These are phyloP conservation scores for Chitala chitala DNA, from an alignment of 2,113 vertebrate species.

Conservation along the genomic window DNA sequence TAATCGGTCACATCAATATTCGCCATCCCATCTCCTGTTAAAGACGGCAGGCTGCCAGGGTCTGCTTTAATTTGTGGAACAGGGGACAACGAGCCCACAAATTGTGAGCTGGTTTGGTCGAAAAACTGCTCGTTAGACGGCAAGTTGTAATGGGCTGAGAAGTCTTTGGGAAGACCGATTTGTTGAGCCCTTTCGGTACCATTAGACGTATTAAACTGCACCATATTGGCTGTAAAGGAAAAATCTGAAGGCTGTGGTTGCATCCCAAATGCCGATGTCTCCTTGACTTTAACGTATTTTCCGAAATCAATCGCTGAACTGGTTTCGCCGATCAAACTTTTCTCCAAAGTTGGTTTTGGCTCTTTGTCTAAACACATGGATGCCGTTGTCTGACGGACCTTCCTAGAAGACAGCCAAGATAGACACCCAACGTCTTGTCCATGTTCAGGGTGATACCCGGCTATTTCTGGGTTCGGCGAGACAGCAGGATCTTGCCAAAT, in stretches of 20 bases:
- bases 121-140: background rate
- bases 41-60: slow-evolving; percentile 31
- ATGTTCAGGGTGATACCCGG: slow-evolving; percentile 39
- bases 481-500: slow-evolving; percentile 39
- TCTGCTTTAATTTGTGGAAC: slow-evolving; percentile 38
- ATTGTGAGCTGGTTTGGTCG: slow-evolving; percentile 39
- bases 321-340: background rate
- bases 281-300: slow-evolving; percentile 60
- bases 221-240: slow-evolving; percentile 33
- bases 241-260: slow-evolving; percentile 39
- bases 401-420: slow-evolving; percentile 37
- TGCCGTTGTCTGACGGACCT: slow-evolving; percentile 33
- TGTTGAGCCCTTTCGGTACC: slow-evolving; percentile 38
- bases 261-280: slow-evolving; percentile 49
- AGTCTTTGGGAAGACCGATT: slow-evolving; percentile 33
- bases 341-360: slow-evolving; percentile 31
- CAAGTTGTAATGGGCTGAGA: background rate
- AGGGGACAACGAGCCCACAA: slow-evolving; percentile 31
- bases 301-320: slow-evolving; percentile 23
- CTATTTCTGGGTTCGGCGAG: slow-evolving; percentile 28
- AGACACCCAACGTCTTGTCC: slow-evolving; percentile 31
- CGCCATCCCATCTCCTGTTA: slow-evolving; percentile 31
- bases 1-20: slow-evolving; percentile 35
- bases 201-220: slow-evolving; percentile 38
- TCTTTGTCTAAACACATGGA: slow-evolving; percentile 24